Base-by-base conservation (phyloP, 2,113 vertebrate genomes). In the Cyanoliseus patagonus region DNA sequence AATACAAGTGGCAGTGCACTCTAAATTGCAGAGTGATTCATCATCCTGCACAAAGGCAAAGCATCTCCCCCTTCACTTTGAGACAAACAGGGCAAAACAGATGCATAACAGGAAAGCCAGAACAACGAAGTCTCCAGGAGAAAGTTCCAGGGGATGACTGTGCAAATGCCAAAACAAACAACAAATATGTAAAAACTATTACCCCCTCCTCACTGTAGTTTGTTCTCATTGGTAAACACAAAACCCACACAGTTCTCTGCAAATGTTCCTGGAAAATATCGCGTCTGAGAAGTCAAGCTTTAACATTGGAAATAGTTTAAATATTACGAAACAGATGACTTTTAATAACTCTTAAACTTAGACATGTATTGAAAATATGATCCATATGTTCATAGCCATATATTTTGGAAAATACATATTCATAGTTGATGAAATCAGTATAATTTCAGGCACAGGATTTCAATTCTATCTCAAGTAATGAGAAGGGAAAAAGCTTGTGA, bases 361-460 rank as follows among this genome's bases (percentile, higher is more conserved):
- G 31, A 88, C 10, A 88, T 20, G 47, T 57, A 62, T 44, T 93
- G 52, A 75, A 86, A 95, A 90, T 90, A 55, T 1, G 3, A 88
- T 82, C 86, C 79, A 42, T 93, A 76, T 76, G 80, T 83, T 94
- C 90, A 68, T 13, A 79, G 41, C 22, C 31, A 37, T 69, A 10
- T 68, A 57, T 47, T 88, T 87, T 57, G 69, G 62, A 93, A 96
- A 92, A 84, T 75, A 49, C 57, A 53, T 92, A 91, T 79, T 84
- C 80, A 84, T 62, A 61, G 47, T 47, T 79, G 42, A 79, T 69
- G 30, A 88, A 93, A 90, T 81, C 30, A 18, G 44, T 66, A 39
- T 44, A 69, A 92, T 88, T 84, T 92, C 2, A 0, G 90, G 27
- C 22, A 61, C 19, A 82, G 10, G n/a, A 69, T 84, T 80, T 89